phyloP scores from a whole-genome alignment of 2,797 vertebrate genomes.

The Melanotaenia nigrans region DNA sequence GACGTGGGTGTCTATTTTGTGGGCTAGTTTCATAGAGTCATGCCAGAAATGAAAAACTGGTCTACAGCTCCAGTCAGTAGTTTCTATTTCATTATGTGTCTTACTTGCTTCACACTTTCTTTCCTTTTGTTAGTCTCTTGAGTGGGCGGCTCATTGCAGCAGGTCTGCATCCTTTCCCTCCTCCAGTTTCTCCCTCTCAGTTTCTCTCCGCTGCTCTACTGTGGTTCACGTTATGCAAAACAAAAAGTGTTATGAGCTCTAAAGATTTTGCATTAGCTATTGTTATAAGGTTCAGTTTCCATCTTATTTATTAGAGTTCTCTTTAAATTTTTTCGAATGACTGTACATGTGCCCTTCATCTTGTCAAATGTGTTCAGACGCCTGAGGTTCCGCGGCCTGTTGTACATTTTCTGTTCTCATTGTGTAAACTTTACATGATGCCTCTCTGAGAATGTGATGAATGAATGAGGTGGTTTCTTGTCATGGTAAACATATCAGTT shows the following conservation, averaged over 20 bases:
- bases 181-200: conserved; percentile 22
- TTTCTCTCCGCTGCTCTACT: background rate
- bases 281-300: background rate
- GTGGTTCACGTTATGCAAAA: conserved; percentile 1
- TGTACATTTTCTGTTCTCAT: background rate
- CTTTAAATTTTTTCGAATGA: background rate
- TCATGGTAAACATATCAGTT: background rate
- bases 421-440: background rate
- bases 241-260: background rate
- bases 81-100: conserved; percentile 18
- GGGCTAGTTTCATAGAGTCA: conserved; percentile 24
- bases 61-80: conserved; percentile 15
- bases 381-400: background rate
- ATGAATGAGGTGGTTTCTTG: background rate
- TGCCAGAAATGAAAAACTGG: conserved; percentile 29
- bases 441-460: background rate
- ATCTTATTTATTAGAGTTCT: background rate
- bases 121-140: conserved; percentile 32
- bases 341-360: background rate
- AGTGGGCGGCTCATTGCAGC: conserved; percentile 47
- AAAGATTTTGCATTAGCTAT: background rate
- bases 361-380: background rate
- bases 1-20: conserved; percentile 17
- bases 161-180: conserved; percentile 30
- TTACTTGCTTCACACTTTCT: conserved; percentile 38